Base-by-base conservation (phyloP, 2,113 vertebrate species). In the Porphyrio hochstetteri region DNA sequence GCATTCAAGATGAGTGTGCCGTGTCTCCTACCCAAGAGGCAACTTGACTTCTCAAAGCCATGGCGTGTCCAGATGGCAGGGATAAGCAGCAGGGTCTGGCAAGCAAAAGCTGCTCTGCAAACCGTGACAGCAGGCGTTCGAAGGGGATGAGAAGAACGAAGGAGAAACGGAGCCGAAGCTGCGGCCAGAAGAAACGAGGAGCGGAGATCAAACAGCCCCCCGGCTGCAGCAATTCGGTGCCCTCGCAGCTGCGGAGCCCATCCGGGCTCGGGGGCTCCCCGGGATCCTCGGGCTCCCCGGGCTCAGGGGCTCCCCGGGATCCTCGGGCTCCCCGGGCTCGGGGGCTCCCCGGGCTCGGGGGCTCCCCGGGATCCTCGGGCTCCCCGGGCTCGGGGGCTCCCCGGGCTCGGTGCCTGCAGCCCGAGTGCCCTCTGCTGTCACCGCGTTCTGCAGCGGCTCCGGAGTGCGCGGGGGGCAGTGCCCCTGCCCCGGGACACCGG, bases 361-460 rank as follows among this genome's bases (percentile, higher is more conserved):
- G 42, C 42, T 48, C 46, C 46, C 20, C 46, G 44, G 44, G 44
- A 16, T 46, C 44, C 40, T 42, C 40, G 13, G 40, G 15, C 50
- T 6, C 44, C 5, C 0, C 1, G 16, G 53, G 20, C 25, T 16
- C 2, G 60, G 11, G 2, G n/a, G 25, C 57, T 59, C 48, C 9
- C 35, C 9, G 13, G 56, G 63, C 53, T 36, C 44, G 8, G 61
- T 70, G 80, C 72, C 87, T 82, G 93, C 87, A 92, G 94, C 95
- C 91, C 16, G 91, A 82, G 84, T 92, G 94, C 91, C 95, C 91
- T 92, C 96, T 95, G 93, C 94, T 61, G 96, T 89, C 84, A 19
- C 50, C 50, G 50, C 50, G 50, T 24, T 52, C 50, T 7, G 50
- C 50, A 25, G 50, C 24, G 50, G 50, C 50, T 25, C 48, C 48